Percentiles rank a stretch among this genome's conserved stretches.
These are phyloP conservation scores for Psammodynastes pulverulentus DNA, from an alignment of 2,113 vertebrate genomes.

Conservation along the genomic window DNA sequence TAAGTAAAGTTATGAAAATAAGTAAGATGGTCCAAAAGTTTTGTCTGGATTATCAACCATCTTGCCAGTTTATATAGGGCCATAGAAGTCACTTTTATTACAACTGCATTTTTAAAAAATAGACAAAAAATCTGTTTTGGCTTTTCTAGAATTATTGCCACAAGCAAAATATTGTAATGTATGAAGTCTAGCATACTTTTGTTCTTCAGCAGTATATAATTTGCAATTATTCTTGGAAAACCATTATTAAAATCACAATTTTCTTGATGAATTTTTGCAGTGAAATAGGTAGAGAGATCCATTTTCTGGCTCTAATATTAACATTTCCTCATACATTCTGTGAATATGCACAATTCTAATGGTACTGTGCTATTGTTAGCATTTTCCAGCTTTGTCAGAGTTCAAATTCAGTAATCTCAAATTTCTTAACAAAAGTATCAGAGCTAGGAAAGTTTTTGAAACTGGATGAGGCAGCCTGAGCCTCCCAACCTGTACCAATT, in stretches of 20 bases:
- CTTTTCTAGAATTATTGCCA: background rate
- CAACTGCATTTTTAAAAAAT: background rate
- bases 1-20: background rate
- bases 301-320: background rate
- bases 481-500: background rate
- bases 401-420: background rate
- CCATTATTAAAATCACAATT: background rate
- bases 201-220: background rate
- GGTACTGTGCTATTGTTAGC: background rate
- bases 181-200: background rate
- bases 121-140: background rate
- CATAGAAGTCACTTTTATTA: background rate
- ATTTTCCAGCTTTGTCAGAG: background rate
- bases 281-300: background rate
- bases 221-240: background rate
- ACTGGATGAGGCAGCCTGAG: background rate
- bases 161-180: background rate
- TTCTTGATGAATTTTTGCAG: background rate
- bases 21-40: background rate
- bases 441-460: background rate
- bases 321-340: background rate
- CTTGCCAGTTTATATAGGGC: background rate
- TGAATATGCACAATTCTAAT: background rate
- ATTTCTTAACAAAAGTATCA: background rate
- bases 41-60: background rate